These are phyloP conservation scores for Suncus etruscus DNA, from an alignment of 2,113 vertebrate species.

Conservation along the genomic window DNA sequence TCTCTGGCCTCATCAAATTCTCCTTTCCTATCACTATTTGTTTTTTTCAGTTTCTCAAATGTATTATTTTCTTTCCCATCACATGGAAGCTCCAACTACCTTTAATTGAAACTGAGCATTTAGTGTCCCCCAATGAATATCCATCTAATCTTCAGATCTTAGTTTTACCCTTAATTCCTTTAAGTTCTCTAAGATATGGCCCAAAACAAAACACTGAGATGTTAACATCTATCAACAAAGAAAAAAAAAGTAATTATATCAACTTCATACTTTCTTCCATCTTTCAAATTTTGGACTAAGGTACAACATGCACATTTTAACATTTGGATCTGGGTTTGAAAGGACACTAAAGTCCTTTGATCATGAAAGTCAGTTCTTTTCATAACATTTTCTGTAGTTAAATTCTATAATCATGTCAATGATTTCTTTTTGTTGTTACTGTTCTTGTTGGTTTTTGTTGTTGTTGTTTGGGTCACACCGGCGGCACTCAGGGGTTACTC, in stretches of 20 bases:
- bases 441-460: too few relatives aligned
- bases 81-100: background rate
- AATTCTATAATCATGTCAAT: background rate
- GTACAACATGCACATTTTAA: background rate
- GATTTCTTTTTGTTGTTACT: too few relatives aligned
- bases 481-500: too few relatives aligned
- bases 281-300: slow-evolving; percentile 12
- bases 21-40: background rate
- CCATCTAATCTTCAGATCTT: background rate
- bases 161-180: background rate
- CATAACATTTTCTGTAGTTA: too few relatives aligned
- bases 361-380: background rate
- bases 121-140: too few relatives aligned
- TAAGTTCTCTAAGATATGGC: background rate
- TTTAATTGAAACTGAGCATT: too few relatives aligned
- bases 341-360: background rate
- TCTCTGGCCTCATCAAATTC: background rate
- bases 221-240: slow-evolving; percentile 1
- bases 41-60: background rate
- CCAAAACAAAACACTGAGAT: slow-evolving; percentile 12
- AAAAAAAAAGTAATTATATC: background rate
- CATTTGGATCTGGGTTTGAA: background rate
- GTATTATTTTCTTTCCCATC: background rate
- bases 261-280: background rate
- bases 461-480: too few relatives aligned